Base-by-base conservation (phyloP, 2,888 invertebrate species). In the Acrobeloides nanus region DNA sequence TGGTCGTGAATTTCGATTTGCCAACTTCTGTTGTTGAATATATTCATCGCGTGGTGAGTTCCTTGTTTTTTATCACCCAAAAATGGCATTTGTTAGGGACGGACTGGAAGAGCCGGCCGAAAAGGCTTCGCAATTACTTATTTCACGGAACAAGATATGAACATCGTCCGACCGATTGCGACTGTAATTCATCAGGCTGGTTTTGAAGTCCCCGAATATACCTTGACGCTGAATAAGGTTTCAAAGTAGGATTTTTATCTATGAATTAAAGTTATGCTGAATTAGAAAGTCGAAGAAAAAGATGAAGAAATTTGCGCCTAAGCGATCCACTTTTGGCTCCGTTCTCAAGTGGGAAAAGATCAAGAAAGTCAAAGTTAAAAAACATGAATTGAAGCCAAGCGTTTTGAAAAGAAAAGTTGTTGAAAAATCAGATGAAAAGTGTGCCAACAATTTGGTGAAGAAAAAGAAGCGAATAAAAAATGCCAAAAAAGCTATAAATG, bases 1-100 rank as follows among this genome's bases (percentile, higher is more conserved):
- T 95, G 24, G 92, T 97, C 25, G 81, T 97, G 58, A 97, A 97
- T 79, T 97, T 90, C 74, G 95, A 97, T 79, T 89, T 95, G 75
- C 95, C 95, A 17, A 84, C 85, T 0, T 84, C 85, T 1, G 83
- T 84, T 48, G 86, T 89, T 64, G 83, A 87, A 0, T 92, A 92
- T 69, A 84, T 92, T 66, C 92, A 90, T 77, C 81, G 89, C 52
- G 82, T 84, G 51, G n/a, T n/a, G n/a, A n/a, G n/a, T n/a, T n/a
- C n/a, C n/a, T n/a, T n/a, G n/a, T n/a, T n/a, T n/a, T n/a, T n/a
- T n/a, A 86, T 62, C 57, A 18, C 4, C 29, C 15, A 7, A 38
- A 18, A 27, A 27, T 12, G 31, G 4, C 75, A n/a, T n/a, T n/a
- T n/a, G n/a, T n/a, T n/a, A n/a, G n/a, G 88, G 89, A 21, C 81